These are phyloP conservation scores for Acanthopleura granulata DNA, from an alignment of 2,888 invertebrate species.

Conservation along the genomic window DNA sequence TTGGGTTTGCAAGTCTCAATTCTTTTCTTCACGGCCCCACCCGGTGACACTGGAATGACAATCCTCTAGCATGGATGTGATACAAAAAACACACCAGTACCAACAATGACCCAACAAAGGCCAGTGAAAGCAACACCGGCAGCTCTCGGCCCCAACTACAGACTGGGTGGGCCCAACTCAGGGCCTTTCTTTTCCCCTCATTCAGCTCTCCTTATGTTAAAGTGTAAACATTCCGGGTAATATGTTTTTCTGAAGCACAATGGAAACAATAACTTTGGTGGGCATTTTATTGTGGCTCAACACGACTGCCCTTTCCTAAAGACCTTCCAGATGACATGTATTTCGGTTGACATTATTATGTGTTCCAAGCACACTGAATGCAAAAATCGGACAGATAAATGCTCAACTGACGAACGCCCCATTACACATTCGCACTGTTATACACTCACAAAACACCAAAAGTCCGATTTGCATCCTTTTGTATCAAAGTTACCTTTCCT, in stretches of 20 bases:
- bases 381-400: no score
- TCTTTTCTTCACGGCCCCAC: conserved; percentile 10
- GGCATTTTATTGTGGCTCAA: conserved; percentile 7
- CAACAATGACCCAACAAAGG: conserved; percentile 13
- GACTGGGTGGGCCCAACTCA: conserved; percentile 6
- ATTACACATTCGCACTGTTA: no score
- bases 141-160: neutral
- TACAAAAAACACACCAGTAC: neutral
- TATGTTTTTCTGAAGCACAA: conserved; percentile 6
- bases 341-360: no score
- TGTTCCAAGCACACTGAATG: no score
- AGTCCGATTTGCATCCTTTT: no score
- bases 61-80: neutral
- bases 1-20: conserved; percentile 7
- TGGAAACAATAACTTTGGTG: conserved; percentile 15
- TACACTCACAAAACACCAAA: no score
- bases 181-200: neutral
- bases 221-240: conserved; percentile 9
- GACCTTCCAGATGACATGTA: no score
- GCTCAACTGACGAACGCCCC: no score
- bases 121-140: conserved; percentile 13
- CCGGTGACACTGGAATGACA: conserved; percentile 9
- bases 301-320: neutral
- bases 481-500: no score
- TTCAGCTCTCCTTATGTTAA: conserved; percentile 8